These are phyloP conservation scores for Stegana nigrithorax DNA, from an alignment of 2,888 invertebrate genomes.

Conservation along the genomic window DNA sequence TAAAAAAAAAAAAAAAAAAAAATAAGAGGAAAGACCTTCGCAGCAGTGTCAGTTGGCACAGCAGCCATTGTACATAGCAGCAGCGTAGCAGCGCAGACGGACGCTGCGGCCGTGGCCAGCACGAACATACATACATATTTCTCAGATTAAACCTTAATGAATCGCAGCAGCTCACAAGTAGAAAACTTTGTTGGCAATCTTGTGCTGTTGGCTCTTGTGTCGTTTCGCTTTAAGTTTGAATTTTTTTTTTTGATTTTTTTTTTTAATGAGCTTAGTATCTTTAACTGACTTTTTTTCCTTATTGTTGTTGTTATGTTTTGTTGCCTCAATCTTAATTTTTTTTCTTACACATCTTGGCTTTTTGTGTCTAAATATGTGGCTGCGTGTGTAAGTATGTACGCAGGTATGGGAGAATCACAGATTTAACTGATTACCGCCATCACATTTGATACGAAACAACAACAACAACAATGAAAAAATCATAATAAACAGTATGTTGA, in stretches of 20 bases:
- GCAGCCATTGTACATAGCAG: no score
- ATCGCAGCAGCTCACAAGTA: constrained; percentile 36
- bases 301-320: no score
- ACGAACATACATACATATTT: constrained; percentile 23
- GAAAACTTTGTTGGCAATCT: not conserved
- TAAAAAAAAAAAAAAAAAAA: no score
- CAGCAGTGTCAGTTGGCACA: constrained; percentile 20
- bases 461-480: constrained; percentile 16
- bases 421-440: constrained; percentile 52
- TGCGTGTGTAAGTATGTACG: not conserved
- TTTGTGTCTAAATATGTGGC: no score
- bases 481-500: not conserved
- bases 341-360: no score
- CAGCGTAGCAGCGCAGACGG: not conserved
- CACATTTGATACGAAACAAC: constrained; percentile 32
- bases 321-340: no score
- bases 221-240: constrained; percentile 11
- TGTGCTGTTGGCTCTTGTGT: not conserved
- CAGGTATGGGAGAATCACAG: constrained; percentile 48
- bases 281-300: no score
- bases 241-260: constrained; percentile 23
- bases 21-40: constrained; percentile 38
- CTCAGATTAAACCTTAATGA: constrained; percentile 52
- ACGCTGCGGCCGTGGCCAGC: not conserved
- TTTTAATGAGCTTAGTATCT: constrained; percentile 62